A percentile compares a stretch with the other conserved stretches of the same genome.
Evolutionary conservation across 2,797 vertebrate genomes (phyloP).

Genomic region (Phaenicophaeus curvirostris): DNA sequence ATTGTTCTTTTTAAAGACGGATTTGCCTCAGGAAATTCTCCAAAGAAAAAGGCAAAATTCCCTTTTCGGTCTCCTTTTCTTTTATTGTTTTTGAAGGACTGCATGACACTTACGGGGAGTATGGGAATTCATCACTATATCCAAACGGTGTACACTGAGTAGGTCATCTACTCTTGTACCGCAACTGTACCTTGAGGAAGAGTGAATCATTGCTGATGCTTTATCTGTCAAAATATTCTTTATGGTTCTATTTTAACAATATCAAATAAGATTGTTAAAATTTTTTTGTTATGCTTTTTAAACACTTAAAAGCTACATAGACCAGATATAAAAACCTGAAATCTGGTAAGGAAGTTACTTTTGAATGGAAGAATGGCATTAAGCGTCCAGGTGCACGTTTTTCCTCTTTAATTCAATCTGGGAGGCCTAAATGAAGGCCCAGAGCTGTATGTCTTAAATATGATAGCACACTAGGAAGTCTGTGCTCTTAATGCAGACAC

Average conservation of each 20-base stretch:
- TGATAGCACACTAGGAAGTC: not conserved
- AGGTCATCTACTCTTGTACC: not conserved
- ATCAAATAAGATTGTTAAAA: not conserved
- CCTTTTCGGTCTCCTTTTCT: not conserved
- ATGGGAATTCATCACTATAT: not conserved
- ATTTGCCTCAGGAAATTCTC: constrained; percentile 18
- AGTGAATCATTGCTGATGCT: not conserved
- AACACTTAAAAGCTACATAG: not conserved
- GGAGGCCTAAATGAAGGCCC: not conserved
- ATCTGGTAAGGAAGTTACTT: not conserved
- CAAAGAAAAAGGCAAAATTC: not conserved
- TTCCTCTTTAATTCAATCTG: not conserved
- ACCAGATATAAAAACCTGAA: not conserved
- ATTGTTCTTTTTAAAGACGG: constrained; percentile 16
- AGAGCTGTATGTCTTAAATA: not conserved
- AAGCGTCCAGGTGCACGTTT: not conserved
- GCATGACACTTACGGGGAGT: not conserved
- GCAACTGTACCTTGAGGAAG: not conserved
- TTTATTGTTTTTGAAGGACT: not conserved
- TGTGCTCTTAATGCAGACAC: not conserved
- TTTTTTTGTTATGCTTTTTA: not conserved
- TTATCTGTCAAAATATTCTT: not conserved
- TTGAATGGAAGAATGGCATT: not conserved
- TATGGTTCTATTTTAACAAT: not conserved
- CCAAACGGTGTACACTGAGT: not conserved